A percentile compares a stretch with the other conserved stretches of the same genome.
phyloP scores from a whole-genome alignment of 2,797 vertebrate genomes.

The Xerus rutilus region DNA sequence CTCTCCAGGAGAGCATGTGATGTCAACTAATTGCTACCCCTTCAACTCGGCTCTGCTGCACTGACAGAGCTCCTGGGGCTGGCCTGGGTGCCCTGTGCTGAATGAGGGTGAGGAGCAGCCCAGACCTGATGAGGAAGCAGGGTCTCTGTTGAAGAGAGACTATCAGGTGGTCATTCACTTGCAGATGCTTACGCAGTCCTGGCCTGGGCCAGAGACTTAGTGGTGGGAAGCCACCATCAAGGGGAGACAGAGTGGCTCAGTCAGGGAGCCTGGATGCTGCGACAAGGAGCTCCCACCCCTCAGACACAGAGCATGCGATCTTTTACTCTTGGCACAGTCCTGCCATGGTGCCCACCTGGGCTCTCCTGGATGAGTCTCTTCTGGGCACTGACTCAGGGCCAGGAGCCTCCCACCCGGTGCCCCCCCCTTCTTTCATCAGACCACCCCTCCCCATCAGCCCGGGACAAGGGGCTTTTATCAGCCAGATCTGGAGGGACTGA shows the following conservation, averaged over 20 bases:
- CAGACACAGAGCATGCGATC: too few relatives aligned
- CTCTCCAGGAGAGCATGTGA: neutral
- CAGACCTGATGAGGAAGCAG: neutral
- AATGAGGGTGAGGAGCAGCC: neutral
- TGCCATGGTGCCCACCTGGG: neutral
- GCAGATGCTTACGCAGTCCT: rapidly evolving
- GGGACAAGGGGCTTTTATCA: too few relatives aligned
- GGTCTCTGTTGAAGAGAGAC: neutral
- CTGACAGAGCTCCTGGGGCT: neutral
- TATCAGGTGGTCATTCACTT: neutral
- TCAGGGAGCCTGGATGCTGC: neutral
- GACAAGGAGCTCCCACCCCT: neutral
- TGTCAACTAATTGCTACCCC: neutral
- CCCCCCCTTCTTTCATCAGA: neutral
- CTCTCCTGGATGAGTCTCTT: neutral
- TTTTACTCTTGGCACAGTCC: neutral
- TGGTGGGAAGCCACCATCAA: neutral
- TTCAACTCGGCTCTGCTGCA: rapidly evolving
- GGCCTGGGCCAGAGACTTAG: neutral
- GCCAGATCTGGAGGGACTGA: neutral
- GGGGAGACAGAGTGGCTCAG: neutral
- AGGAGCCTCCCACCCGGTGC: neutral
- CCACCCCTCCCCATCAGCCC: neutral
- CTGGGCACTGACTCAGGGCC: neutral
- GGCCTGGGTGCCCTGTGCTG: too few relatives aligned